A percentile compares a stretch with the other conserved stretches of the same genome.
These are phyloP conservation scores for Cerceris rybyensis DNA, from an alignment of 2,888 invertebrate species.

Conservation along the genomic window DNA sequence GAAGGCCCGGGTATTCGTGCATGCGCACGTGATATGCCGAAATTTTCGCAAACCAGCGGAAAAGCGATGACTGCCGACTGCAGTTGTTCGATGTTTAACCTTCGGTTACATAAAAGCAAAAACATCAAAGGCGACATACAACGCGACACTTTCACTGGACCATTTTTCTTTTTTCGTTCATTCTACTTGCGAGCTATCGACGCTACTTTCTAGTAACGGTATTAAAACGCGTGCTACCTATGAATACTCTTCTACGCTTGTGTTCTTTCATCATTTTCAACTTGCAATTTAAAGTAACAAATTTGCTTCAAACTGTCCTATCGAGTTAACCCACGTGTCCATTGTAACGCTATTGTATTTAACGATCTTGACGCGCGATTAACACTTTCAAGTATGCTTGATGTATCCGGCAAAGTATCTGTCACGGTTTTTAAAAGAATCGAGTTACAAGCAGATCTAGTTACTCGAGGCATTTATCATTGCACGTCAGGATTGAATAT, in stretches of 20 bases:
- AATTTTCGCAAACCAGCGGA: neutral
- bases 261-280: too few species aligned
- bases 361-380: too few species aligned
- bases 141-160: conserved; percentile 62
- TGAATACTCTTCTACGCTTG: neutral
- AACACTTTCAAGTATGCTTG: too few species aligned
- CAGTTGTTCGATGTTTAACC: conserved; percentile 24
- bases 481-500: too few species aligned
- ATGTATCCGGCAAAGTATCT: too few species aligned
- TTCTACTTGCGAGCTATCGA: conserved; percentile 38
- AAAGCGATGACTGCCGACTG: neutral
- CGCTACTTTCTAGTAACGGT: conserved; percentile 60
- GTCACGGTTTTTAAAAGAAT: too few species aligned
- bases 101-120: conserved; percentile 55
- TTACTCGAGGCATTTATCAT: too few species aligned
- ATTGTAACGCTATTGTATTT: too few species aligned
- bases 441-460: too few species aligned
- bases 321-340: too few species aligned
- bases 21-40: neutral
- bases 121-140: conserved; percentile 37
- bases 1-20: neutral
- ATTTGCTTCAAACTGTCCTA: too few species aligned
- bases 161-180: conserved; percentile 40
- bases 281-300: too few species aligned
- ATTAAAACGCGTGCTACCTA: conserved; percentile 37